A percentile compares a stretch with the other conserved stretches of the same genome.
These are phyloP conservation scores for Caenorhabditis inopinata DNA, from an alignment of 1,140 invertebrate species.

Conservation along the genomic window DNA sequence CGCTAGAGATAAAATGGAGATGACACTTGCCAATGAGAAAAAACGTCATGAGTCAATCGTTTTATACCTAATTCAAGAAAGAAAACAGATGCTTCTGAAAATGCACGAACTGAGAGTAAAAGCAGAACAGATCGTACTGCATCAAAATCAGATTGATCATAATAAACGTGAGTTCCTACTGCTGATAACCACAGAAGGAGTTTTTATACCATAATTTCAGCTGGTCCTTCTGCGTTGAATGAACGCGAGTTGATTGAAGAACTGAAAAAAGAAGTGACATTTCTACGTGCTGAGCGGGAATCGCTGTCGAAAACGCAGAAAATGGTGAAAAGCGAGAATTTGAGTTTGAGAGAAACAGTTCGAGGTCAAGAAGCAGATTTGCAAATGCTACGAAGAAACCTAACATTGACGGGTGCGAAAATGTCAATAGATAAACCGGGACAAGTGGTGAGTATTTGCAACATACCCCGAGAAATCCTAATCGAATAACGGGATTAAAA, in stretches of 20 bases:
- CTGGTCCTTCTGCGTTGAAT: neutral
- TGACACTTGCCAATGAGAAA: constrained; percentile 28
- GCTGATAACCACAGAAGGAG: neutral
- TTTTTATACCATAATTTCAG: neutral
- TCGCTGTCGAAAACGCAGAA: constrained; percentile 5
- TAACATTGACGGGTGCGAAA: neutral
- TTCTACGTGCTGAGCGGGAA: neutral
- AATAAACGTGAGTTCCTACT: neutral
- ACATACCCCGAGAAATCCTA: too few species aligned
- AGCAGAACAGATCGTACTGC: neutral
- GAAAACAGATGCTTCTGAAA: constrained; percentile 26
- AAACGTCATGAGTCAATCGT: constrained; percentile 26
- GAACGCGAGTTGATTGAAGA: constrained; percentile 1
- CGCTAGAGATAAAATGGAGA: constrained; percentile 20
- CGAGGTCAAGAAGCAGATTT: constrained; percentile 16
- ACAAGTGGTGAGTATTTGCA: neutral
- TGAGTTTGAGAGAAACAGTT: neutral
- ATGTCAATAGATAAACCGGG: constrained; percentile 25
- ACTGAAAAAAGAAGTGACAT: constrained; percentile 11
- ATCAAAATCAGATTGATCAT: neutral
- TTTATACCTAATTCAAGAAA: constrained; percentile 27
- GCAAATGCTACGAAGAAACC: constrained; percentile 3
- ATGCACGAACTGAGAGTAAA: constrained; percentile 20
- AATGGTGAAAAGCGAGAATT: constrained; percentile 3
- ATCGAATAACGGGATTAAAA: too few species aligned